A percentile compares a stretch with the other conserved stretches of the same genome.
Evolutionary conservation across 1,140 invertebrate species (phyloP).

Genomic region (Brachionus rotundiformis): DNA sequence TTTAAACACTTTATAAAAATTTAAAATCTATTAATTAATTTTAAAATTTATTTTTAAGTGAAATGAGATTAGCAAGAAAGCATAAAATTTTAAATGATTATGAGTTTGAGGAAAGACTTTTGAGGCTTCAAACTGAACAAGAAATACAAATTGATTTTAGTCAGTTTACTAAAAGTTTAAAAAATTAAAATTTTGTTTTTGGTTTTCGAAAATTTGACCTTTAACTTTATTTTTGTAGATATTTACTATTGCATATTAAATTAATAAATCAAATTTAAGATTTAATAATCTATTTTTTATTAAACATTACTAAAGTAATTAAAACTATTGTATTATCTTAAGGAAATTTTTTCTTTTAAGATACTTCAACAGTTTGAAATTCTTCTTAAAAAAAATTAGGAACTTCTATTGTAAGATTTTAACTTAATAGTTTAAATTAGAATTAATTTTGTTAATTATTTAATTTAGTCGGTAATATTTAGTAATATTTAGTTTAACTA

Average conservation of each 20-base stretch:
- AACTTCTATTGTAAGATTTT: too few species aligned
- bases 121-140: background rate
- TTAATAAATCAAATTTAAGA: background rate
- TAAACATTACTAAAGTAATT: too few species aligned
- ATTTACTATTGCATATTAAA: background rate
- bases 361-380: too few species aligned
- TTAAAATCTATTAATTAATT: background rate
- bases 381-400: too few species aligned
- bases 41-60: background rate
- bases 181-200: background rate
- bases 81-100: background rate
- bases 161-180: background rate
- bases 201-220: background rate
- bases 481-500: too few species aligned
- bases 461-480: too few species aligned
- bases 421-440: too few species aligned
- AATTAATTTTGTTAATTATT: too few species aligned
- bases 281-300: too few species aligned
- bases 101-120: background rate
- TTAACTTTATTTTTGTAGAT: background rate
- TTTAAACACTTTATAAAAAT: background rate
- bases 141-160: slow-evolving; percentile 23
- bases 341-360: too few species aligned
- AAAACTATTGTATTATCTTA: too few species aligned
- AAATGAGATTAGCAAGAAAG: background rate